Conservation (phyloP, 2,797 vertebrate genomes). For the Anableps anableps region DNA sequence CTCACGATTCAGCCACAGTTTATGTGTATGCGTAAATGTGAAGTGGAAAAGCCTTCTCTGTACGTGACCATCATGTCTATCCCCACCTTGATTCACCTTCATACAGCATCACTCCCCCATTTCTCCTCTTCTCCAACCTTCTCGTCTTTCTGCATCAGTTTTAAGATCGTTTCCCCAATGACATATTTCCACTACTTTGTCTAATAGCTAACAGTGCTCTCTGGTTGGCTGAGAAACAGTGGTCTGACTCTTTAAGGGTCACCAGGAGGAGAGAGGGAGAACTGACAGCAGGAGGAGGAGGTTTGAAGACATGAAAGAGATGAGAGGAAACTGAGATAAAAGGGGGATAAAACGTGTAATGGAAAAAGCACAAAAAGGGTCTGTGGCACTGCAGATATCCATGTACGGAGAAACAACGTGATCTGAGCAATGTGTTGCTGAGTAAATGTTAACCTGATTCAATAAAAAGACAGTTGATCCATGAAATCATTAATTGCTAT, state of each 20-base stretch:
- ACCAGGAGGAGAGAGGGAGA: slow-evolving; percentile 16
- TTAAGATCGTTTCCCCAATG: slow-evolving; percentile 58
- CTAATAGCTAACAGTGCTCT: slow-evolving; percentile 53
- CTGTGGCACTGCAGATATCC: not conserved
- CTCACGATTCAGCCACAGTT: slow-evolving; percentile 50
- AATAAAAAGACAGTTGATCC: not conserved
- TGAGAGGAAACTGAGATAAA: not conserved
- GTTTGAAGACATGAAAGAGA: slow-evolving; percentile 14
- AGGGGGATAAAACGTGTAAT: slow-evolving; percentile 11
- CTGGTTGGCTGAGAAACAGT: slow-evolving; percentile 43
- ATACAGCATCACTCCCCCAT: slow-evolving; percentile 61
- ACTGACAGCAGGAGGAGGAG: slow-evolving; percentile 13
- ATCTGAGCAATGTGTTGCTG: not conserved
- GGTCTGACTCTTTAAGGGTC: slow-evolving; percentile 51
- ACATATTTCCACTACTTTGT: slow-evolving; percentile 58
- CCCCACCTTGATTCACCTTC: slow-evolving; percentile 84
- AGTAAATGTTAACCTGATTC: not conserved
- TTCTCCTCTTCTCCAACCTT: slow-evolving; percentile 32
- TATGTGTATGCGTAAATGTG: slow-evolving; percentile 36
- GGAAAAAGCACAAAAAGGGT: not conserved
- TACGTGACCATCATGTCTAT: slow-evolving; percentile 83
- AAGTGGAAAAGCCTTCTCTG: slow-evolving; percentile 56
- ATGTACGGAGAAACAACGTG: not conserved
- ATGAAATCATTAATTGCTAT: not conserved
- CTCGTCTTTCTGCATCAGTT: slow-evolving; percentile 57